These are phyloP conservation scores for Pipistrellus kuhlii DNA, from an alignment of 2,797 vertebrate genomes.

Conservation along the genomic window DNA sequence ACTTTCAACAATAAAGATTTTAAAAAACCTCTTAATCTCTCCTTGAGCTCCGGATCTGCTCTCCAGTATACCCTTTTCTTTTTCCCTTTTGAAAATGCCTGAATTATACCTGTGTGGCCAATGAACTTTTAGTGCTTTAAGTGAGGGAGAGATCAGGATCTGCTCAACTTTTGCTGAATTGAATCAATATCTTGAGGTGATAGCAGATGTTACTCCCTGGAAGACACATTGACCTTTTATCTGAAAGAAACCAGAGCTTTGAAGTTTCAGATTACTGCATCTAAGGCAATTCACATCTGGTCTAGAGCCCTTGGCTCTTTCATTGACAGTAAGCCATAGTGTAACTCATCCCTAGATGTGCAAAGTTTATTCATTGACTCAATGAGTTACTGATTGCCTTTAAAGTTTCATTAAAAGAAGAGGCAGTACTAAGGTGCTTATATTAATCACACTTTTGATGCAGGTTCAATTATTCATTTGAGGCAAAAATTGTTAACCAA, in stretches of 20 bases:
- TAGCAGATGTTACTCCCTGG: conserved; percentile 68
- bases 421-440: conserved; percentile 76
- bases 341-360: conserved; percentile 74
- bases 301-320: conserved; percentile 60
- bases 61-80: background rate
- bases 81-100: background rate
- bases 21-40: background rate
- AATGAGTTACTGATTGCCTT: conserved; percentile 81
- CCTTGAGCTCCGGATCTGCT: background rate
- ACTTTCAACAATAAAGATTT: too few relatives aligned
- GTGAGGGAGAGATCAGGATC: background rate
- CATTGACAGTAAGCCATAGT: conserved; percentile 68
- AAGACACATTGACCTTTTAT: conserved; percentile 54
- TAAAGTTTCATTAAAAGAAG: conserved; percentile 82
- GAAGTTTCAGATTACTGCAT: conserved; percentile 72
- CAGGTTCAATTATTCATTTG: conserved; percentile 66
- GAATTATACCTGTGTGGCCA: background rate
- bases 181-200: conserved; percentile 6
- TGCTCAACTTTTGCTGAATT: conserved; percentile 48
- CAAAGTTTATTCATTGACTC: conserved; percentile 78
- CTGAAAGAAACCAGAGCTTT: conserved; percentile 63
- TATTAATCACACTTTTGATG: conserved; percentile 81
- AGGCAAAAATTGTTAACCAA: conserved; percentile 56
- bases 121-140: background rate
- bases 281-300: conserved; percentile 74